Conservation (phyloP, 2,113 vertebrate species). For the Macquaria ambigua region DNA sequence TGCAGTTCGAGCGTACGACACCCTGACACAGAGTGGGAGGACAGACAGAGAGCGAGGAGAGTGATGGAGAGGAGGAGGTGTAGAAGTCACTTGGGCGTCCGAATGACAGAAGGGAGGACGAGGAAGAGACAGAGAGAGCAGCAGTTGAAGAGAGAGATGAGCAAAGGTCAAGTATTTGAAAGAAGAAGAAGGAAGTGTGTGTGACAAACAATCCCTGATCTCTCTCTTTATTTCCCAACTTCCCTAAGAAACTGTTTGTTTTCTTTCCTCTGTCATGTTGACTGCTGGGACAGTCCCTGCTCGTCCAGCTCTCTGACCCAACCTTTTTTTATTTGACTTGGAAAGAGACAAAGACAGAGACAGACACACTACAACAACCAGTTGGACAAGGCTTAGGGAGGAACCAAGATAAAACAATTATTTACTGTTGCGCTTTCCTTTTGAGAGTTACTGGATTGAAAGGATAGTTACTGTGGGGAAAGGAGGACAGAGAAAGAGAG, state of each 20-base stretch:
- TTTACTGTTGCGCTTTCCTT: neutral
- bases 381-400: neutral
- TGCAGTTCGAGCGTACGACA: constrained; percentile 11
- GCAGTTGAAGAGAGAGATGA: constrained; percentile 44
- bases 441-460: neutral
- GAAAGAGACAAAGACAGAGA: constrained; percentile 17
- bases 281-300: neutral
- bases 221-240: constrained; percentile 48
- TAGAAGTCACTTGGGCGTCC: constrained; percentile 58
- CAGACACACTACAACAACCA: neutral
- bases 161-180: constrained; percentile 67
- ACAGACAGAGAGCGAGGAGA: constrained; percentile 25
- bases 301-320: constrained; percentile 14
- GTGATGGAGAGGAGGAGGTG: constrained; percentile 52
- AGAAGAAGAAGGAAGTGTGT: constrained; percentile 59
- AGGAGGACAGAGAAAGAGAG: neutral
- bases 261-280: constrained; percentile 27
- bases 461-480: neutral
- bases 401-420: neutral
- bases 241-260: constrained; percentile 34
- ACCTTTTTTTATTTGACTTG: constrained; percentile 37
- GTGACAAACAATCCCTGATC: constrained; percentile 45
- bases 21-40: constrained; percentile 29
- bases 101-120: constrained; percentile 63
- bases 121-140: constrained; percentile 33